phyloP scores from a whole-genome alignment of 2,888 invertebrate species.

The Trilocha varians region DNA sequence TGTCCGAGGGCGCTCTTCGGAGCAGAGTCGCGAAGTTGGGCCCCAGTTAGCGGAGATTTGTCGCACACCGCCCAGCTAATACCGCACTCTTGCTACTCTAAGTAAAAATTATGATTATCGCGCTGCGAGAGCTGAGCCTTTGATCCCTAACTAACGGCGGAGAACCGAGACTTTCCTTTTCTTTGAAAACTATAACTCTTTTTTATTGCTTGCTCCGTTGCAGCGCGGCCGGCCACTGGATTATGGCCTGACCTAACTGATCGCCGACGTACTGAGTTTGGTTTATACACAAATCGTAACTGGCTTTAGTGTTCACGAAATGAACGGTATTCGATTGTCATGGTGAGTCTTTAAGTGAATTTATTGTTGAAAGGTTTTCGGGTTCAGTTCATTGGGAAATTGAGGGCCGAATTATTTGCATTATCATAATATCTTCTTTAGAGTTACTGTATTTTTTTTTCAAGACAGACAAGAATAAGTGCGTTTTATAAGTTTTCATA shows the following conservation, averaged over 20 bases:
- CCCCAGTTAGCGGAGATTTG: constrained; percentile 70
- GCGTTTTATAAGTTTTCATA: too few species aligned
- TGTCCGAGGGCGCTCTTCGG: constrained; percentile 16
- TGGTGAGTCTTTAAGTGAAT: not conserved
- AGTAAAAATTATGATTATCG: constrained; percentile 75
- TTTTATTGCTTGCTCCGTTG: constrained; percentile 64
- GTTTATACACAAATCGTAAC: constrained; percentile 37
- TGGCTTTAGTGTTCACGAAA: not conserved
- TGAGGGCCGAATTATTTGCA: too few species aligned
- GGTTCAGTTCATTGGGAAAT: too few species aligned
- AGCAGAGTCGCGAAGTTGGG: constrained; percentile 63
- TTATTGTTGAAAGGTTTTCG: not conserved
- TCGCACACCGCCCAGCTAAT: constrained; percentile 60
- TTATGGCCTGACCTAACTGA: constrained; percentile 54
- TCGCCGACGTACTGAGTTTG: constrained; percentile 40
- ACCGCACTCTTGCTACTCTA: constrained; percentile 62
- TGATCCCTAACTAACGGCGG: constrained; percentile 69
- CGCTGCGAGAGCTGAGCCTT: constrained; percentile 62
- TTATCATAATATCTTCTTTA: too few species aligned
- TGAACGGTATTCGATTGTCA: not conserved
- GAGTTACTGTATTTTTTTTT: too few species aligned
- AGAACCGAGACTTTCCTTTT: constrained; percentile 67
- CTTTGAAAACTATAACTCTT: constrained; percentile 71
- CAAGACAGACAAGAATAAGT: too few species aligned
- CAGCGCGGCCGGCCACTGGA: constrained; percentile 54